Percentiles rank a stretch among this genome's conserved stretches.
These are phyloP conservation scores for Eutolmus rufibarbis DNA, from an alignment of 2,888 invertebrate species.

Conservation along the genomic window DNA sequence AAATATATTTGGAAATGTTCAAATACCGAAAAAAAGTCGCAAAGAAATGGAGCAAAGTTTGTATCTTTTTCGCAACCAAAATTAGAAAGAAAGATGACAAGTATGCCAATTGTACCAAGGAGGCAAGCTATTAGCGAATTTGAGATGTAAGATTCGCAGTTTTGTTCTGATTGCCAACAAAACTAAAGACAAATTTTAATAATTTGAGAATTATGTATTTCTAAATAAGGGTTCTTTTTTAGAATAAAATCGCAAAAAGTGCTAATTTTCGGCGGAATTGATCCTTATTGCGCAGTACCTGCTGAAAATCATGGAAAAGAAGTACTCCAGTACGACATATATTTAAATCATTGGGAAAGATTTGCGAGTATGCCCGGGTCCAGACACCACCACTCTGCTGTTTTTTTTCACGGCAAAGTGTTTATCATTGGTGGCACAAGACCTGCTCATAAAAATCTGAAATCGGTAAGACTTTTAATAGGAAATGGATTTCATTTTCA, in stretches of 20 bases:
- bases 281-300: constrained; percentile 69
- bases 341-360: constrained; percentile 71
- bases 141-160: not conserved
- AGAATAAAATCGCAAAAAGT: constrained; percentile 52
- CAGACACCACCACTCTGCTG: constrained; percentile 74
- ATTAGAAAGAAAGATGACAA: not conserved
- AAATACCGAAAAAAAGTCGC: not conserved
- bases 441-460: constrained; percentile 48
- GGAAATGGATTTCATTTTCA: not conserved
- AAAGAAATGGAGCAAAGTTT: not conserved
- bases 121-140: not conserved
- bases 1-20: not conserved
- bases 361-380: constrained; percentile 75
- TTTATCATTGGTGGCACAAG: constrained; percentile 70
- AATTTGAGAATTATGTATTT: too few species aligned
- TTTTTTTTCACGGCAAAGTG: constrained; percentile 70
- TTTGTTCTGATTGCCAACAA: too few species aligned
- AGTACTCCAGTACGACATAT: constrained; percentile 68
- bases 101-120: not conserved
- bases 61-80: not conserved
- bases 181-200: too few species aligned
- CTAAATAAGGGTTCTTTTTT: not conserved
- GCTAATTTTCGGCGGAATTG: constrained; percentile 74
- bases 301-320: constrained; percentile 67
- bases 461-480: constrained; percentile 32